Percentiles rank a stretch among this genome's conserved stretches.
These are phyloP conservation scores for Lutjanus argentimaculatus DNA, from an alignment of 2,797 vertebrate species.

Conservation along the genomic window DNA sequence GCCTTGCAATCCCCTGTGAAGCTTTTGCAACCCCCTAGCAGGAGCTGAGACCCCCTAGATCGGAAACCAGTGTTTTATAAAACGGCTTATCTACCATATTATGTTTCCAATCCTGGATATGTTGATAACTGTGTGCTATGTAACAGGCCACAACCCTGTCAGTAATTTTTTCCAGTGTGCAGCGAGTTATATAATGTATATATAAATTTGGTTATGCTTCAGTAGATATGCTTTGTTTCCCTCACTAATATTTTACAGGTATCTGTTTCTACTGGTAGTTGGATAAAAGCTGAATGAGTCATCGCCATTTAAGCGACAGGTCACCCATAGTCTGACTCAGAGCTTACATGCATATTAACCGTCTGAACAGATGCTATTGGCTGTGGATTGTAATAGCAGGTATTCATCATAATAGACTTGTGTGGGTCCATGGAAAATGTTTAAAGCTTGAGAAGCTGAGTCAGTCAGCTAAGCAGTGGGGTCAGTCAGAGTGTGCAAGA, in stretches of 20 bases:
- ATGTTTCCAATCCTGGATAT: background rate
- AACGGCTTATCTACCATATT: background rate
- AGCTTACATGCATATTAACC: background rate
- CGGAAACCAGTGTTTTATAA: background rate
- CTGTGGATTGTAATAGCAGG: background rate
- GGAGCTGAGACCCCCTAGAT: no score
- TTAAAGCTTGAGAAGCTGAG: background rate
- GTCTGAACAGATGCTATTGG: background rate
- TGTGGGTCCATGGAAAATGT: background rate
- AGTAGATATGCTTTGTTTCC: background rate
- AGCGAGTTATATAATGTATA: background rate
- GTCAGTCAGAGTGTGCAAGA: background rate
- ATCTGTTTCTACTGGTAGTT: background rate
- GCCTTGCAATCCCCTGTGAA: no score
- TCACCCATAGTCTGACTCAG: background rate
- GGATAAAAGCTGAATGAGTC: background rate
- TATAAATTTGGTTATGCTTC: background rate
- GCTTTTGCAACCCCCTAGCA: no score
- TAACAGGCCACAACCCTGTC: background rate
- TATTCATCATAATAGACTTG: background rate
- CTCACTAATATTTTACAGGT: background rate
- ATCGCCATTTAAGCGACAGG: background rate
- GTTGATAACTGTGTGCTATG: background rate
- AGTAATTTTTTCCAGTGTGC: background rate
- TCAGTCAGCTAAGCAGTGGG: no score